A percentile compares a stretch with the other conserved stretches of the same genome.
phyloP scores from a whole-genome alignment of 2,113 vertebrate species.

The Motacilla alba region DNA sequence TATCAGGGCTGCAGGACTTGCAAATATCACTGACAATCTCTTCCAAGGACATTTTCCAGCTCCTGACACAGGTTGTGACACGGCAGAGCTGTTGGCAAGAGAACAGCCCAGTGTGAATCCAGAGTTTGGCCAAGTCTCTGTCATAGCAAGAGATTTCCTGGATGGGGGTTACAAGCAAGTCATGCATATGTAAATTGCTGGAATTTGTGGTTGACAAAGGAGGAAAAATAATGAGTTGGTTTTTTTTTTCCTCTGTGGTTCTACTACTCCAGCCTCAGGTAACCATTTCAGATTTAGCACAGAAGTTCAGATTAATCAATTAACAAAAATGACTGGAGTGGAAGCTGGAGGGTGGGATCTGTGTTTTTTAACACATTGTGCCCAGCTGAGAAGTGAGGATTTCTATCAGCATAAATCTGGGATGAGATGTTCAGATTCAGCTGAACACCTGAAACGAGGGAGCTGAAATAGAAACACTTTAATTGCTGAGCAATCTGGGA shows the following conservation, averaged over 20 bases:
- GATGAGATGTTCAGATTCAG: background rate
- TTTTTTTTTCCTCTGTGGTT: background rate
- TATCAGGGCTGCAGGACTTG: background rate
- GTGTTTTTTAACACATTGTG: background rate
- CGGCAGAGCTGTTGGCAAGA: background rate
- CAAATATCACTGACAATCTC: background rate
- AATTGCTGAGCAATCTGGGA: background rate
- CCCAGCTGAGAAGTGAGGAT: background rate
- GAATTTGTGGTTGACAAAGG: background rate
- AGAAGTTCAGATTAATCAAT: background rate
- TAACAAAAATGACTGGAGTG: background rate
- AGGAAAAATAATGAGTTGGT: background rate
- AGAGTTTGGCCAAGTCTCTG: background rate
- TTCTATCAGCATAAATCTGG: background rate
- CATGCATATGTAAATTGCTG: background rate
- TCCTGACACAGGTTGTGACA: background rate
- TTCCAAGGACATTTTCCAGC: background rate
- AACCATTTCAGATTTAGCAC: background rate
- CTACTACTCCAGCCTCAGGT: background rate
- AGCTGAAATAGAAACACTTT: background rate
- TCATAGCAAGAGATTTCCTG: background rate
- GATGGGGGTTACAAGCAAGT: background rate
- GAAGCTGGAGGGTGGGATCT: background rate
- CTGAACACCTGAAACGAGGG: background rate
- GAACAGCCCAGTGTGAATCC: background rate